phyloP scores from a whole-genome alignment of 2,797 vertebrate genomes.

The Falco concolor region DNA sequence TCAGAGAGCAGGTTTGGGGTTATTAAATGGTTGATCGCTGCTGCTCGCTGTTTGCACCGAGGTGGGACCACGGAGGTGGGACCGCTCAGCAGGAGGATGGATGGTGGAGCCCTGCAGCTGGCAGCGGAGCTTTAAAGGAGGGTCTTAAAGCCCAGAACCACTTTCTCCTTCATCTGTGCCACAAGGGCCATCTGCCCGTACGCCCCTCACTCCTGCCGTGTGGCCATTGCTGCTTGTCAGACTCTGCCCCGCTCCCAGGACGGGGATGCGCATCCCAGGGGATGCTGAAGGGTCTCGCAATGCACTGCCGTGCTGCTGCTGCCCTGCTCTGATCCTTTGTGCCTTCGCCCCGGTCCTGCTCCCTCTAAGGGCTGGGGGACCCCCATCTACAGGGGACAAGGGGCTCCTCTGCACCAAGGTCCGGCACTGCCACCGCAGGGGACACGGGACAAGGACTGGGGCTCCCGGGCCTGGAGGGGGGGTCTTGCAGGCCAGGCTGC shows the following conservation, averaged over 20 bases:
- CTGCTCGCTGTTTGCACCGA: neutral
- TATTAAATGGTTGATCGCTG: neutral
- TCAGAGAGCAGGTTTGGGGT: neutral
- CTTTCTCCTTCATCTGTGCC: neutral
- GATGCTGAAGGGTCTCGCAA: neutral
- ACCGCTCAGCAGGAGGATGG: rapidly evolving
- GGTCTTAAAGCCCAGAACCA: neutral
- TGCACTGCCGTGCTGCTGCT: neutral
- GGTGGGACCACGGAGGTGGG: neutral
- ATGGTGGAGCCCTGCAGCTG: rapidly evolving
- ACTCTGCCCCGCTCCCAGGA: neutral
- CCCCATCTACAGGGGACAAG: neutral
- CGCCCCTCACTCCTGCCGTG: rapidly evolving
- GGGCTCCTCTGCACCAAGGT: neutral
- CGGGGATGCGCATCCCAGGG: neutral
- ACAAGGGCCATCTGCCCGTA: rapidly evolving
- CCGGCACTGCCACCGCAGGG: too few species aligned
- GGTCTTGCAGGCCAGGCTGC: neutral
- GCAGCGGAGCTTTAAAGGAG: too few species aligned
- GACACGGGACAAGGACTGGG: neutral
- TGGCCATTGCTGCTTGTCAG: neutral
- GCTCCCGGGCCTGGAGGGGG: too few species aligned
- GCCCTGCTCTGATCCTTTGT: neutral
- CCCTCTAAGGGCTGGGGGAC: neutral
- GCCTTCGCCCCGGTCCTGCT: neutral